phyloP scores from a whole-genome alignment of 2,797 vertebrate species.

The Bradypus variegatus region DNA sequence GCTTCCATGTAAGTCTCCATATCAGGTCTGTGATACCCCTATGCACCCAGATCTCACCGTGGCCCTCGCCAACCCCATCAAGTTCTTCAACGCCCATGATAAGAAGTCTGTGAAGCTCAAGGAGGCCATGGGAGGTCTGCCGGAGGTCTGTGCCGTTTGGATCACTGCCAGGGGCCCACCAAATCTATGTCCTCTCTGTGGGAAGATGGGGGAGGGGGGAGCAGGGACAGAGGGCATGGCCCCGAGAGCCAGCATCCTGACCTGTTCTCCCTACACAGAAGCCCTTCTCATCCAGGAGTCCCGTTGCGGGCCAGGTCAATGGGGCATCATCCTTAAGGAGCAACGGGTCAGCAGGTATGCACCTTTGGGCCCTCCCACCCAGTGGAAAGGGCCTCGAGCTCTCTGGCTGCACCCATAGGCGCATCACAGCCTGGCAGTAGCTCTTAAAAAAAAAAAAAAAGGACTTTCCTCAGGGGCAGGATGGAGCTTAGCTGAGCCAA shows the following conservation, averaged over 20 bases:
- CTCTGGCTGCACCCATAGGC: neutral
- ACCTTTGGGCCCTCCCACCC: neutral
- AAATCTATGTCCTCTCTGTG: neutral
- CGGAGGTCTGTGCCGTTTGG: constrained; percentile 65
- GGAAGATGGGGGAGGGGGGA: neutral
- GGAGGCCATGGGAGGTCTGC: constrained; percentile 29
- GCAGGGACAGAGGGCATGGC: neutral
- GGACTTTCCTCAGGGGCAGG: neutral
- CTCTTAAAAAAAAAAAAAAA: neutral
- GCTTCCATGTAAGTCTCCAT: neutral
- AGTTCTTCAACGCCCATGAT: constrained; percentile 75
- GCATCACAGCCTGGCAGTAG: no score
- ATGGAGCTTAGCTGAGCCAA: neutral
- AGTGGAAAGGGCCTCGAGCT: neutral
- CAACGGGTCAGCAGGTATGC: constrained; percentile 70
- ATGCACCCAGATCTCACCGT: constrained; percentile 88
- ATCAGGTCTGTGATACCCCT: neutral
- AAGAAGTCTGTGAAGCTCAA: constrained; percentile 70
- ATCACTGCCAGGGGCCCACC: neutral
- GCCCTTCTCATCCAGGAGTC: constrained; percentile 25
- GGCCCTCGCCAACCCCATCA: constrained; percentile 94
- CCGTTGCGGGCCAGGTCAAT: constrained; percentile 53
- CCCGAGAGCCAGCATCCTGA: neutral
- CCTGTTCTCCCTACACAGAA: constrained; percentile 12
- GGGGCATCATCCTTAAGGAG: constrained; percentile 41